Base-by-base conservation (phyloP, 2,888 invertebrate species). In the Cyclophora punctaria region DNA sequence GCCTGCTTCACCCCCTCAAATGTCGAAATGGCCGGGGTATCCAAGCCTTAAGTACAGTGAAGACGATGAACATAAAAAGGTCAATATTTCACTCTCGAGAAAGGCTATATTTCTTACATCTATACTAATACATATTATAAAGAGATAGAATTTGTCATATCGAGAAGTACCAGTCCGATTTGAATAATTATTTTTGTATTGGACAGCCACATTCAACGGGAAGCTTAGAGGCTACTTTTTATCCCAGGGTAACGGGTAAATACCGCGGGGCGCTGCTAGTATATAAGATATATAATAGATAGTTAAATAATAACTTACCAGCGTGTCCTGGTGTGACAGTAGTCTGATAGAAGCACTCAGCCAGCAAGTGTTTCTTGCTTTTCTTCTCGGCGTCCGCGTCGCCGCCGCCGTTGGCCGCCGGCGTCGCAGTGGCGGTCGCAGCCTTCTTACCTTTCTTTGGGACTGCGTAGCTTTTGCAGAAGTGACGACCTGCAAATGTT, bases 301-400 rank as follows among this genome's bases (percentile, higher is more conserved):
- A 7, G 5, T 7, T 41, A 41, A 34, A 20, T 7, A 44, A 45
- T 5, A 37, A 6, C 42, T 58, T 62, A 87, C 88, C 88, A 3
- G 83, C 86, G 54, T 86, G 83, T 47, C 87, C 87, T 0, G 88
- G 88, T 0, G 82, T 83, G 41, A 88, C 70, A 34, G 79, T 56
- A 3, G 58, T 74, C 55, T 87, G 80, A 57, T 79, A 79, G 64
- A 88, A 88, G 66, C 87, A 87, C 56, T 87, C 83, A 0, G 87
- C 87, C 33, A 69, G 55, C 41, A 82, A 60, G 3, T 69, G 75
- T 50, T 81, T 87, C 73, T 85, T 86, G 75, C 77, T 81, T 51
- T 78, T 79, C 56, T 77, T 78, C 55, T 79, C 75, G 0, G 71
- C 62, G 20, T 73, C 75, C 0, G 75, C 71, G 34, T 78, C 80